These are phyloP conservation scores for Bhutanitis thaidina DNA, from an alignment of 2,888 invertebrate species.

Conservation along the genomic window DNA sequence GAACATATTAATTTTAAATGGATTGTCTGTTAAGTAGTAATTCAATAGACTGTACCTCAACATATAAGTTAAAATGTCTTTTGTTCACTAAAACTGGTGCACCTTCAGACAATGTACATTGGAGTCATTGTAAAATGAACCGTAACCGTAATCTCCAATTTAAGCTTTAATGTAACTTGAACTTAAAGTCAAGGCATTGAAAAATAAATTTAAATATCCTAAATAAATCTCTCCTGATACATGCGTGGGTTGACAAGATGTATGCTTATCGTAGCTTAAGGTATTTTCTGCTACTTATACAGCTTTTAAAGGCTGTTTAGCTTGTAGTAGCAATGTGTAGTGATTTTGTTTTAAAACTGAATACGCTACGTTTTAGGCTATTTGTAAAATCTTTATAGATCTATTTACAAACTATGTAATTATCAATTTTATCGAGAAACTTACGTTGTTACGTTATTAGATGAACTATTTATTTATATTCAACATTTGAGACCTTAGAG, in stretches of 20 bases:
- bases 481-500: no score
- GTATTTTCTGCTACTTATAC: slow-evolving; percentile 75
- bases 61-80: no score
- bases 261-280: slow-evolving; percentile 73
- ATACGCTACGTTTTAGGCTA: slow-evolving; percentile 8
- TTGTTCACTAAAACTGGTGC: slow-evolving; percentile 13
- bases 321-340: slow-evolving; percentile 62
- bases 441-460: no score
- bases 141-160: slow-evolving; percentile 1
- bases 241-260: slow-evolving; percentile 72
- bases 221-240: slow-evolving; percentile 22
- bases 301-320: slow-evolving; percentile 71
- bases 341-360: slow-evolving; percentile 1
- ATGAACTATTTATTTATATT: no score
- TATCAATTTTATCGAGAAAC: no score
- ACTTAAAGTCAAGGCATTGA: slow-evolving; percentile 35
- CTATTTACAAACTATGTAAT: no score
- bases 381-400: no score
- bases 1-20: no score
- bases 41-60: no score
- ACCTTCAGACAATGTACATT: slow-evolving; percentile 33
- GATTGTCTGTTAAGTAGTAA: no score
- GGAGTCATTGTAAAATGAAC: slow-evolving; percentile 17
- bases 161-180: slow-evolving; percentile 15
- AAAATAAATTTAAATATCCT: slow-evolving; percentile 31